Evolutionary conservation across 2,113 vertebrate species (phyloP).

Genomic region (Phoxinus phoxinus): DNA sequence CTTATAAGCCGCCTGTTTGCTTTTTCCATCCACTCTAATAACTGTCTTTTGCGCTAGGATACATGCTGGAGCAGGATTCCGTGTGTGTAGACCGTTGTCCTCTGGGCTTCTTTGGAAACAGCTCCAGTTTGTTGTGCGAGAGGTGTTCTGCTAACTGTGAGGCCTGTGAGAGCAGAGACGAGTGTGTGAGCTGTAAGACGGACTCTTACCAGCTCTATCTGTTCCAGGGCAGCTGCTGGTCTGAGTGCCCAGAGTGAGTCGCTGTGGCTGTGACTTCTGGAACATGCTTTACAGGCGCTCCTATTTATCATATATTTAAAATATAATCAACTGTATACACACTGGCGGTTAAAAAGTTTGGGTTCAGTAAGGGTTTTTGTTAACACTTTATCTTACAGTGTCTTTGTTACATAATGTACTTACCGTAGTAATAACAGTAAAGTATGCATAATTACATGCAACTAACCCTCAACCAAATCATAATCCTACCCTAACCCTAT

Average conservation of each 20-base stretch:
- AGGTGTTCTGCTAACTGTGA: slow-evolving; percentile 78
- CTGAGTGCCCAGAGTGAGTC: slow-evolving; percentile 79
- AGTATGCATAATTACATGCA: too few species aligned
- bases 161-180: slow-evolving; percentile 68
- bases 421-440: too few species aligned
- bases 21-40: not conserved
- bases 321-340: too few species aligned
- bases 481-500: too few species aligned
- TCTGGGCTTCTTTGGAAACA: slow-evolving; percentile 72
- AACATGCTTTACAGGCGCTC: not conserved
- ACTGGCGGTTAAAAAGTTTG: too few species aligned
- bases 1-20: not conserved
- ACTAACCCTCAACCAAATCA: too few species aligned
- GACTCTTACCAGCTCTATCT: slow-evolving; percentile 72
- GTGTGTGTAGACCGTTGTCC: slow-evolving; percentile 74
- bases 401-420: too few species aligned
- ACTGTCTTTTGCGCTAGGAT: slow-evolving; percentile 57
- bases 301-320: too few species aligned
- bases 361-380: too few species aligned
- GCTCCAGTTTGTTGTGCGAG: slow-evolving; percentile 74
- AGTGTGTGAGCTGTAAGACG: slow-evolving; percentile 74
- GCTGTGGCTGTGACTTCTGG: not conserved
- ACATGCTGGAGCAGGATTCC: slow-evolving; percentile 76
- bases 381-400: too few species aligned
- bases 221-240: slow-evolving; percentile 77